Percentiles rank a stretch among this genome's conserved stretches.
phyloP scores from a whole-genome alignment of 2,113 vertebrate genomes.

The Heterotilapia buettikoferi region DNA sequence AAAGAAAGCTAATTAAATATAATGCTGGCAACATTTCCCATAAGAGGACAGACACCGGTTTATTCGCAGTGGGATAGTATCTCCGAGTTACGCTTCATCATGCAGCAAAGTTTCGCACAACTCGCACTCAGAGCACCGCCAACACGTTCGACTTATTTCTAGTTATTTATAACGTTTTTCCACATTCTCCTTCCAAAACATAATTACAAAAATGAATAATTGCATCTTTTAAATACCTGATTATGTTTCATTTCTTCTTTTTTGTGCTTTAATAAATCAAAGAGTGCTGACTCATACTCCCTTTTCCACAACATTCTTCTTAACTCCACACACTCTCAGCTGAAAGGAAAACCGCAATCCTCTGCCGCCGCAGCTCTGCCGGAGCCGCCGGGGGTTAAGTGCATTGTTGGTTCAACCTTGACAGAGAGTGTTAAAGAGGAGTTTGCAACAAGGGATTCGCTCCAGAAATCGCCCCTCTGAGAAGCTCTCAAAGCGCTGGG shows the following conservation, averaged over 20 bases:
- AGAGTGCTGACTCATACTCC: background rate
- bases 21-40: slow-evolving; percentile 59
- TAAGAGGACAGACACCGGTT: slow-evolving; percentile 39
- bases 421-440: background rate
- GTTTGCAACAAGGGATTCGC: background rate
- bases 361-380: background rate
- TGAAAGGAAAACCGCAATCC: background rate
- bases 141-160: background rate
- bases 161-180: background rate
- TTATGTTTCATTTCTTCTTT: background rate
- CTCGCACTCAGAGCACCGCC: background rate
- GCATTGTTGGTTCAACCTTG: slow-evolving; percentile 21
- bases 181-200: background rate
- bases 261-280: background rate
- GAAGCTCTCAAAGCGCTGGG: background rate
- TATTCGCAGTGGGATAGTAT: slow-evolving; percentile 34
- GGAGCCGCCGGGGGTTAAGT: background rate
- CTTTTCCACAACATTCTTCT: background rate
- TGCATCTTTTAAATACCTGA: background rate
- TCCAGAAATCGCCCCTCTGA: background rate
- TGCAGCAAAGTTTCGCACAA: slow-evolving; percentile 42
- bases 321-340: background rate
- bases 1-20: slow-evolving; percentile 68
- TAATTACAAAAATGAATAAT: background rate
- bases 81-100: slow-evolving; percentile 31